Conservation (phyloP, 2,113 vertebrate genomes). For the Phaethornis superciliosus region DNA sequence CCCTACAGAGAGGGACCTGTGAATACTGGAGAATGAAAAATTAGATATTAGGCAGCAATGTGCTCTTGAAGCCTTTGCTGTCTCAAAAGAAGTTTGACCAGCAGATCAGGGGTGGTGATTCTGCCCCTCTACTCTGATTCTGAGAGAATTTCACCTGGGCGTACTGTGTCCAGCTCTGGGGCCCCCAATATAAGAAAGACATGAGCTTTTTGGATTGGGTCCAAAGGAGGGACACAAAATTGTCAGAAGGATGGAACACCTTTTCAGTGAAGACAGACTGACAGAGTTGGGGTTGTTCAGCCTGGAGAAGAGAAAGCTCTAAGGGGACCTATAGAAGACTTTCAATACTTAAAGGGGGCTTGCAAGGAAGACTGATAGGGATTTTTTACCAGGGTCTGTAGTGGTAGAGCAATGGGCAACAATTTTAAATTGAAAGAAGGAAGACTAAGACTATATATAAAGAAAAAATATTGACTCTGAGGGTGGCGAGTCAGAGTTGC, state of each 20-base stretch:
- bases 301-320: not conserved
- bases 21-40: not conserved
- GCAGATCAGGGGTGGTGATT: not conserved
- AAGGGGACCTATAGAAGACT: rapidly evolving
- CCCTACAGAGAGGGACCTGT: not conserved
- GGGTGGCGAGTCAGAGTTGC: not conserved
- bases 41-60: not conserved
- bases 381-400: not conserved
- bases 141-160: not conserved
- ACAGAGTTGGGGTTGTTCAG: not conserved
- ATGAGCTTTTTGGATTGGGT: not conserved
- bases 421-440: not conserved
- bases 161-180: not conserved
- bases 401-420: not conserved
- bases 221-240: not conserved
- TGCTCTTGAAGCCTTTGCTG: not conserved
- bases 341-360: not conserved
- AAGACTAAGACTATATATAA: not conserved
- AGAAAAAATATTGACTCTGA: no score
- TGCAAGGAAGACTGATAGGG: not conserved
- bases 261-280: not conserved
- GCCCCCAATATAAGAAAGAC: not conserved
- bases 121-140: not conserved
- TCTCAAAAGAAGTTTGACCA: not conserved
- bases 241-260: not conserved